Evolutionary conservation across 2,797 vertebrate species (phyloP).

Genomic region (Streptopelia turtur): DNA sequence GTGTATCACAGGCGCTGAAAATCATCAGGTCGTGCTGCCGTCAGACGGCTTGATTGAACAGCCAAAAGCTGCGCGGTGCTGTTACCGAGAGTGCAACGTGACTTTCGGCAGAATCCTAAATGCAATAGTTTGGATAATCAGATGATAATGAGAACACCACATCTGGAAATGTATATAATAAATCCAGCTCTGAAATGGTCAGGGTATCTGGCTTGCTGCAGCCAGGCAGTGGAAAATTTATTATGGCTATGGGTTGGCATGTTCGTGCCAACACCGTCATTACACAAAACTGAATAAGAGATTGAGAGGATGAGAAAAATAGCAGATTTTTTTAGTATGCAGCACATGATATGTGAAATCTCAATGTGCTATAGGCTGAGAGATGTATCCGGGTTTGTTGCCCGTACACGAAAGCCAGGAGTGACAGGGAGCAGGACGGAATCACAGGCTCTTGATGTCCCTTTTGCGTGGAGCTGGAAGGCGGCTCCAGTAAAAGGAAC

Average conservation of each 20-base stretch:
- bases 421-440: not conserved
- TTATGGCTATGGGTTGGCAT: not conserved
- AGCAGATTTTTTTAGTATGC: not conserved
- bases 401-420: not conserved
- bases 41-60: constrained; percentile 7
- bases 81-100: not conserved
- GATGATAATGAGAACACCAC: not conserved
- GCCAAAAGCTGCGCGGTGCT: not conserved
- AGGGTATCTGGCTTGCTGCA: not conserved
- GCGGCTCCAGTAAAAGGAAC: not conserved
- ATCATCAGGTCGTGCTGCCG: not conserved
- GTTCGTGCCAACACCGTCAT: not conserved
- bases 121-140: not conserved
- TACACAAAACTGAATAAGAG: not conserved
- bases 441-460: not conserved
- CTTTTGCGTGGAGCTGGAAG: not conserved
- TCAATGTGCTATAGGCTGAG: not conserved
- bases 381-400: not conserved
- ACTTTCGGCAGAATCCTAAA: constrained; percentile 9
- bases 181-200: not conserved
- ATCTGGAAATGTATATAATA: not conserved
- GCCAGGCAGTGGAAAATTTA: not conserved
- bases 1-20: not conserved
- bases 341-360: not conserved
- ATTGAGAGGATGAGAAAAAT: not conserved